Conservation (phyloP, 2,113 vertebrate species). For the Eptesicus fuscus region DNA sequence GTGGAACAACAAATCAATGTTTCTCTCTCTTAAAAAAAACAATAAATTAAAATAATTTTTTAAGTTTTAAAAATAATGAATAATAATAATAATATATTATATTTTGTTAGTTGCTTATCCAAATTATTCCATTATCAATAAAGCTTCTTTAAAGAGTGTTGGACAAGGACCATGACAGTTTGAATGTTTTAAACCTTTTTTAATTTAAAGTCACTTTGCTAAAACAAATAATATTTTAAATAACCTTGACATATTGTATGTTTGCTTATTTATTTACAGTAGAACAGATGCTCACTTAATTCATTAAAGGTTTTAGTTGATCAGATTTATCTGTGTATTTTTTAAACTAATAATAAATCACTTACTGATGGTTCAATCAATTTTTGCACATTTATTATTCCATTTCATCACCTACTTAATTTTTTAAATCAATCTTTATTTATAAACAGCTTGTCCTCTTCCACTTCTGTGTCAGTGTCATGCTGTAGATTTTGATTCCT, state of each 20-base stretch:
- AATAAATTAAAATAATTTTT: background rate
- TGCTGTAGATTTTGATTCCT: background rate
- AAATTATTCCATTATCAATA: background rate
- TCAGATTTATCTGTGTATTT: slow-evolving; percentile 63
- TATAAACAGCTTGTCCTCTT: slow-evolving; percentile 36
- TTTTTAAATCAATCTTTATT: slow-evolving; percentile 57
- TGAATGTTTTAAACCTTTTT: background rate
- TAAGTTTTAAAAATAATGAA: background rate
- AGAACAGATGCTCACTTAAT: slow-evolving; percentile 12
- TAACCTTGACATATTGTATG: background rate
- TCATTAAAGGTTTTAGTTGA: slow-evolving; percentile 35
- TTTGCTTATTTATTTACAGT: slow-evolving; percentile 5
- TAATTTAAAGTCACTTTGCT: background rate
- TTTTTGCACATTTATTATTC: slow-evolving; percentile 60
- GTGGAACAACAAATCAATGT: background rate
- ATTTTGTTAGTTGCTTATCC: background rate
- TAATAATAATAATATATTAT: background rate
- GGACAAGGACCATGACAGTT: background rate
- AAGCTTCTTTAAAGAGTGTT: background rate
- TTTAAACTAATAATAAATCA: slow-evolving; percentile 56
- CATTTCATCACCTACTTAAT: slow-evolving; percentile 59
- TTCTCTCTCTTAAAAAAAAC: background rate
- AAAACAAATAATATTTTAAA: background rate
- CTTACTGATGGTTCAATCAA: slow-evolving; percentile 58
- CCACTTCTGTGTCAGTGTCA: background rate